Percentiles rank a stretch among this genome's conserved stretches.
phyloP scores from a whole-genome alignment of 1,140 invertebrate species.

The Orchesella cincta region DNA sequence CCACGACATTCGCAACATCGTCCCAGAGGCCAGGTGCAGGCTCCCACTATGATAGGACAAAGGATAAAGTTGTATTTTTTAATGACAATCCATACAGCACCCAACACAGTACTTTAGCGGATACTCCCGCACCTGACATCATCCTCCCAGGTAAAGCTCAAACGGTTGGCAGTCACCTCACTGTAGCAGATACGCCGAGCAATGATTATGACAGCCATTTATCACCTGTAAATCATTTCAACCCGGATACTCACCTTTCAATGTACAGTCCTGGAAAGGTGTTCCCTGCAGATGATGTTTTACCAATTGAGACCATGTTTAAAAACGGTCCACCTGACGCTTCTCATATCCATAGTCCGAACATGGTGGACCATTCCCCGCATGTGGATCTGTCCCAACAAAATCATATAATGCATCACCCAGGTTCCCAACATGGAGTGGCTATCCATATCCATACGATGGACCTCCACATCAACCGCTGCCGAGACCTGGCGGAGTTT shows the following conservation, averaged over 20 bases:
- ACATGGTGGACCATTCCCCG: neutral
- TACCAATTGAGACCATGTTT: neutral
- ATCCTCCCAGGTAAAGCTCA: neutral
- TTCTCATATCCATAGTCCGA: constrained; percentile 17
- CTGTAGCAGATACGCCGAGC: neutral
- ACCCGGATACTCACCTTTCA: neutral
- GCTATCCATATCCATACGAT: neutral
- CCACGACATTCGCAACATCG: neutral
- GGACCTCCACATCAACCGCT: neutral
- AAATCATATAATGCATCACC: neutral
- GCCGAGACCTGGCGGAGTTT: neutral
- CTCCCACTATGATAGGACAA: constrained; percentile 27
- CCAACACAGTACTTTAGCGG: neutral
- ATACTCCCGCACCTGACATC: neutral
- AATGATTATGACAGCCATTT: neutral
- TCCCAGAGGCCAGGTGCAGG: neutral
- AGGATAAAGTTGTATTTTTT: neutral
- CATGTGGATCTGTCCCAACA: neutral
- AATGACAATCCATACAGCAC: neutral
- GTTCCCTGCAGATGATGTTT: neutral
- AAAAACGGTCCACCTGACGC: neutral
- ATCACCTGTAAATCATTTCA: neutral
- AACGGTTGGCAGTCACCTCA: neutral
- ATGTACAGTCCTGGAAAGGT: neutral
- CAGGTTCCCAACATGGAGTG: neutral